phyloP scores from a whole-genome alignment of 2,113 vertebrate species.

The Anas platyrhynchos region DNA sequence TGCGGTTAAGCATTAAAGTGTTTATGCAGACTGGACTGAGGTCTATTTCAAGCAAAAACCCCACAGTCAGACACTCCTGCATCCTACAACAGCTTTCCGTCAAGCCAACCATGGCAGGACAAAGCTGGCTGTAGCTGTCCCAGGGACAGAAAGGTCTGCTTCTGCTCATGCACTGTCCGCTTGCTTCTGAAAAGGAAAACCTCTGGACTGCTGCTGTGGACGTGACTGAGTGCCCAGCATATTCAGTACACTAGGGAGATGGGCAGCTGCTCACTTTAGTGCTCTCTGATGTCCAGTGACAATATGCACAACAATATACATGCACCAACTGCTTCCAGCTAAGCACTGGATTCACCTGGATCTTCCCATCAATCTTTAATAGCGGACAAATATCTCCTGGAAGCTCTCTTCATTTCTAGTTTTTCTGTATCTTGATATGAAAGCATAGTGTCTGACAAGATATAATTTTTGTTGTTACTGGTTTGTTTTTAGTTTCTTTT shows the following conservation, averaged over 20 bases:
- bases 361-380: not conserved
- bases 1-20: not conserved
- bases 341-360: not conserved
- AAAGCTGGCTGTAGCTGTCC: not conserved
- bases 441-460: not conserved
- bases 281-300: not conserved
- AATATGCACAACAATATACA: not conserved
- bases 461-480: not conserved
- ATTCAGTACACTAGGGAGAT: not conserved
- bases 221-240: not conserved
- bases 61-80: not conserved
- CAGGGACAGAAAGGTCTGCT: not conserved
- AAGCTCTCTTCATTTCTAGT: not conserved
- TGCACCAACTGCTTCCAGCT: not conserved
- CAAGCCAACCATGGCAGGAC: not conserved
- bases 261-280: not conserved
- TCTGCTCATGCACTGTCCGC: not conserved
- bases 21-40: not conserved
- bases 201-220: not conserved
- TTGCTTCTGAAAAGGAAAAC: not conserved
- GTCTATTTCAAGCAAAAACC: slow-evolving; percentile 16
- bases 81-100: not conserved
- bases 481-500: not conserved
- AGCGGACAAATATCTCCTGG: not conserved
- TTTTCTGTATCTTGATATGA: not conserved